phyloP scores from a whole-genome alignment of 1,140 invertebrate species.

The Platyscapa corneri region DNA sequence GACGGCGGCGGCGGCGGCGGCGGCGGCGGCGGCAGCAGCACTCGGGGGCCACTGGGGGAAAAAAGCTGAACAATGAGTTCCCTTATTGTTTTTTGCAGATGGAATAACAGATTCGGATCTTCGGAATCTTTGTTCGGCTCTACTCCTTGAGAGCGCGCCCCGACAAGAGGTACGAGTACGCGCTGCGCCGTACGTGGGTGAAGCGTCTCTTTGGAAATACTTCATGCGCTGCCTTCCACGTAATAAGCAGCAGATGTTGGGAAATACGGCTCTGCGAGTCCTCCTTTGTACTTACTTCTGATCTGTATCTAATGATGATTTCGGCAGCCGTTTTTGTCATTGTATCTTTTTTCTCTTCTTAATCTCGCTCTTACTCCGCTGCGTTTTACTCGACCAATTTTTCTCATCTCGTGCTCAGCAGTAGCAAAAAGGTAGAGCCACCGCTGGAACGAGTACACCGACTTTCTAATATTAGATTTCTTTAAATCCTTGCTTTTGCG shows the following conservation, averaged over 20 bases:
- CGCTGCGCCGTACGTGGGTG: neutral
- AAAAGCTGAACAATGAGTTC: constrained; percentile 36
- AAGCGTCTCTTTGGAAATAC: constrained; percentile 12
- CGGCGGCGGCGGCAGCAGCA: no score
- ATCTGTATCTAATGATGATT: constrained; percentile 20
- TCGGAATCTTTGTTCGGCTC: constrained; percentile 12
- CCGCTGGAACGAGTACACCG: no score
- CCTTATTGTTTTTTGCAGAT: constrained; percentile 40
- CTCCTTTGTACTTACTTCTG: neutral
- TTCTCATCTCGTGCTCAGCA: neutral
- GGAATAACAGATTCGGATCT: constrained; percentile 29
- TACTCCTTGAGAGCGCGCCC: neutral
- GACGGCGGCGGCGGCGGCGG: no score
- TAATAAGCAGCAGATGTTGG: constrained; percentile 34
- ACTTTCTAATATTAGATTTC: no score
- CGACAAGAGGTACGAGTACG: neutral
- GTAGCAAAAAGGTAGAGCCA: neutral
- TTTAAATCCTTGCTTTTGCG: no score
- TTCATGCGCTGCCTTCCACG: neutral
- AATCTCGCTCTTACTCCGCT: neutral
- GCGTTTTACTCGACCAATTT: no score
- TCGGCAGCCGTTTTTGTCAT: neutral
- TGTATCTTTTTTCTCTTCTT: neutral
- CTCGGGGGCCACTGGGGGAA: neutral
- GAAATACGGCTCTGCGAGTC: neutral